phyloP scores from a whole-genome alignment of 2,888 invertebrate genomes.

The Horisme vitalbata region DNA sequence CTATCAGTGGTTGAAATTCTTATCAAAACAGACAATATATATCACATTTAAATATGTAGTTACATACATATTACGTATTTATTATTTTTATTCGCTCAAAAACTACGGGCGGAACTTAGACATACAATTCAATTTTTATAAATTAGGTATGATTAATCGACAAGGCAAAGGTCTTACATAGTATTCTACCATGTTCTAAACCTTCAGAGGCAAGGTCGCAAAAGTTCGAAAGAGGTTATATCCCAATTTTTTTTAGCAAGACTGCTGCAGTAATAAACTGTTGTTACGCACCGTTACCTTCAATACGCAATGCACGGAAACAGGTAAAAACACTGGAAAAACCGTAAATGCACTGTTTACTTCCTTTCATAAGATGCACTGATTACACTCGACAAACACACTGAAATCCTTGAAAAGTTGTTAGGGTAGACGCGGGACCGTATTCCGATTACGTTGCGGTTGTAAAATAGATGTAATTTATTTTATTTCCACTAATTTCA shows the following conservation, averaged over 20 bases:
- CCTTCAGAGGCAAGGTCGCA: constrained; percentile 10
- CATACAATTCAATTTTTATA: too few species aligned
- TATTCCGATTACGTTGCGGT: constrained; percentile 35
- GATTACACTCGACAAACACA: constrained; percentile 36
- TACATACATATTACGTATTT: too few species aligned
- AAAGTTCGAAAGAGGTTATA: constrained; percentile 32
- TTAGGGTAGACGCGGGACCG: constrained; percentile 30
- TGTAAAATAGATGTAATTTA: constrained; percentile 40
- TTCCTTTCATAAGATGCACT: constrained; percentile 36
- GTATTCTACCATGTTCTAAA: constrained; percentile 1
- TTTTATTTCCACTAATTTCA: constrained; percentile 47
- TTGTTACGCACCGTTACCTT: constrained; percentile 62
- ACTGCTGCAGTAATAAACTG: constrained; percentile 54
- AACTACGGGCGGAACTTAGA: too few species aligned
- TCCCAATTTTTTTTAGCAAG: constrained; percentile 27
- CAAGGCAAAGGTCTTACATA: constrained; percentile 5
- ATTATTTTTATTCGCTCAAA: too few species aligned
- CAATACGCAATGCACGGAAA: constrained; percentile 56
- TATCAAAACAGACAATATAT: too few species aligned
- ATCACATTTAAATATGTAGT: too few species aligned
- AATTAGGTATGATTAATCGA: neutral
- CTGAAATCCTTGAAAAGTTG: constrained; percentile 42
- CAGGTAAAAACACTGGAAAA: constrained; percentile 59
- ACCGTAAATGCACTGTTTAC: constrained; percentile 48
- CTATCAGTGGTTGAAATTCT: too few species aligned